Evolutionary conservation across 2,888 invertebrate genomes (phyloP).

Genomic region (Apamea sordens): DNA sequence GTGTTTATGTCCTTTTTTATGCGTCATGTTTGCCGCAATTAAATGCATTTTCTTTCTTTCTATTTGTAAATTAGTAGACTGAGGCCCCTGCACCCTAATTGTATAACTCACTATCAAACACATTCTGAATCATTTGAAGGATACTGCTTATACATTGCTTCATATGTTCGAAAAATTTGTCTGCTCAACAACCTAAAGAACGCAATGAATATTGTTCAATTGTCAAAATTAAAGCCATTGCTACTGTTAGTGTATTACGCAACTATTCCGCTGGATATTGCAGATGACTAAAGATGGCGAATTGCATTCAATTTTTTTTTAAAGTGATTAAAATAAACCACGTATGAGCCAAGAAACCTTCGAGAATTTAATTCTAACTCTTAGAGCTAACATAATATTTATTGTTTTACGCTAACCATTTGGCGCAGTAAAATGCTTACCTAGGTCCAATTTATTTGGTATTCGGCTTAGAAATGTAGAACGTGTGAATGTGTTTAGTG

Average conservation of each 20-base stretch:
- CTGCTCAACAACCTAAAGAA: too few species aligned
- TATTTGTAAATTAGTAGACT: too few species aligned
- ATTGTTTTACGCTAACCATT: slow-evolving; percentile 36
- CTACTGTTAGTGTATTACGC: too few species aligned
- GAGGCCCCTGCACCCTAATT: background rate
- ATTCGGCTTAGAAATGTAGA: slow-evolving; percentile 24
- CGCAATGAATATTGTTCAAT: too few species aligned
- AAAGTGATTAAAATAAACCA: background rate
- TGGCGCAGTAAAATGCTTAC: slow-evolving; percentile 25
- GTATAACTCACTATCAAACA: background rate
- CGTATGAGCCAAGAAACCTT: slow-evolving; percentile 4
- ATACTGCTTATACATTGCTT: too few species aligned
- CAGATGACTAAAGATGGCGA: background rate
- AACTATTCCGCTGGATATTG: background rate
- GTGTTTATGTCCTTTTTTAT: too few species aligned
- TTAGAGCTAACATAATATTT: slow-evolving; percentile 27
- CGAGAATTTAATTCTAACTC: slow-evolving; percentile 8
- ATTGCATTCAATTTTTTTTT: background rate
- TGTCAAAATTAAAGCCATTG: too few species aligned
- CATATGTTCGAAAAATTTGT: too few species aligned
- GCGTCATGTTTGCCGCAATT: too few species aligned
- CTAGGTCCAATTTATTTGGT: slow-evolving; percentile 22
- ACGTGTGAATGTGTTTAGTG: slow-evolving; percentile 3
- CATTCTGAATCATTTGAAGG: too few species aligned
- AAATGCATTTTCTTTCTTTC: too few species aligned